A percentile compares a stretch with the other conserved stretches of the same genome.
Evolutionary conservation across 2,888 invertebrate genomes (phyloP).

Genomic region (Autographa gamma): DNA sequence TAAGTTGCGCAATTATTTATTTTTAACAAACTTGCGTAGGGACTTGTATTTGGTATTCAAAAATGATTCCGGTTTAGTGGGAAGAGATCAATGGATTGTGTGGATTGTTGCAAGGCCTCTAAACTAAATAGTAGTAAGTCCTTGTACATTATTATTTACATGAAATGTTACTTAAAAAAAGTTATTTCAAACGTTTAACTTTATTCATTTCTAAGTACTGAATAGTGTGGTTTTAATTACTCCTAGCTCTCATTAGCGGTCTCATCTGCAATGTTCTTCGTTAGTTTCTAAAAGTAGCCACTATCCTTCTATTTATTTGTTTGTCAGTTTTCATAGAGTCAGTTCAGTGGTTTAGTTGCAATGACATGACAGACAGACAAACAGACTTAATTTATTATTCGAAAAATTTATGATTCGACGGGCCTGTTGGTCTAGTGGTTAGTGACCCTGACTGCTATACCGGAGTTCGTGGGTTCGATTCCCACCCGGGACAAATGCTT

Average conservation of each 20-base stretch:
- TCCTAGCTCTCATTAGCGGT: neutral
- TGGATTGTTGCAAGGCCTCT: neutral
- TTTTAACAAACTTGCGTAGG: neutral
- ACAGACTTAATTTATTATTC: neutral
- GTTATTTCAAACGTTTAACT: neutral
- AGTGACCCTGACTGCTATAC: too few species aligned
- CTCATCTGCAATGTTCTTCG: neutral
- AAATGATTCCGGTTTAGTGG: slow-evolving; percentile 1
- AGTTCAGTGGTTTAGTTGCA: neutral
- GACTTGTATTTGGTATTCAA: neutral
- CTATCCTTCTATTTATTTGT: neutral
- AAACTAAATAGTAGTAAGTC: neutral
- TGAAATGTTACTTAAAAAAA: neutral
- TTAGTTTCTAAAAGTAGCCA: neutral
- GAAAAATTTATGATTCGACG: too few species aligned
- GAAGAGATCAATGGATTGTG: slow-evolving; percentile 1
- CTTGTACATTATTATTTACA: neutral
- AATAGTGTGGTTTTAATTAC: neutral
- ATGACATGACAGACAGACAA: neutral
- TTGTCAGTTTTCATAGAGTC: neutral
- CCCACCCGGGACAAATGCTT: too few species aligned
- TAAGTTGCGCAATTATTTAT: slow-evolving; percentile 1
- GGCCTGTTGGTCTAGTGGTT: too few species aligned
- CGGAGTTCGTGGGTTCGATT: too few species aligned
- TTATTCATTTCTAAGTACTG: neutral